These are phyloP conservation scores for Trachelus stipa DNA, from an alignment of 2,888 invertebrate species.

Conservation along the genomic window DNA sequence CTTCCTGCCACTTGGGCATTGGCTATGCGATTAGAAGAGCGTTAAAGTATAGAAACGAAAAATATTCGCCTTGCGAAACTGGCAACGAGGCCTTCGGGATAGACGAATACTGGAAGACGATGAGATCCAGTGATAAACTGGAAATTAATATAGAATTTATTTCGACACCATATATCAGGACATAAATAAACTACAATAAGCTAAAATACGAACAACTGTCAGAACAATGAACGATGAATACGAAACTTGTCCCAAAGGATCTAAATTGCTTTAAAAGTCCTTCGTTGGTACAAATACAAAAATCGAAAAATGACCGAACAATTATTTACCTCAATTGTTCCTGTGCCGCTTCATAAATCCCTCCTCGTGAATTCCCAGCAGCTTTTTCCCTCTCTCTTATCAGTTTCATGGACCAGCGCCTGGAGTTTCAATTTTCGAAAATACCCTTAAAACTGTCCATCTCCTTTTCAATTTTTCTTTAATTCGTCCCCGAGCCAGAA, in stretches of 20 bases:
- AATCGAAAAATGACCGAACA: background rate
- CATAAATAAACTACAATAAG: background rate
- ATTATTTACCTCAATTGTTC: background rate
- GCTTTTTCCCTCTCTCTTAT: background rate
- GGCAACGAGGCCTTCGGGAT: too few relatives aligned
- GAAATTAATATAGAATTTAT: background rate
- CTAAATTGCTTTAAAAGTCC: background rate
- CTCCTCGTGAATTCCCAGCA: background rate
- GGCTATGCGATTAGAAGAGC: background rate
- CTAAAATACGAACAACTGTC: background rate
- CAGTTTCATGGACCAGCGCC: background rate
- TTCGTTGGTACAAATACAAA: background rate
- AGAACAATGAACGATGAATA: slow-evolving; percentile 37
- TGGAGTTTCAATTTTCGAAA: background rate
- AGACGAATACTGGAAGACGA: slow-evolving; percentile 12
- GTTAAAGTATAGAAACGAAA: background rate
- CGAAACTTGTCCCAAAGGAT: slow-evolving; percentile 18
- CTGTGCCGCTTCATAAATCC: background rate
- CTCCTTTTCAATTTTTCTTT: background rate
- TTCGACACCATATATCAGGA: background rate
- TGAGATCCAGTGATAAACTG: slow-evolving; percentile 10
- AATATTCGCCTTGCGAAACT: background rate
- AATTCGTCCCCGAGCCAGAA: background rate
- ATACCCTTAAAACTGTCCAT: background rate
- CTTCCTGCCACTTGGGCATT: background rate